A percentile compares a stretch with the other conserved stretches of the same genome.
phyloP scores from a whole-genome alignment of 2,113 vertebrate genomes.

The Pomatostomus ruficeps region DNA sequence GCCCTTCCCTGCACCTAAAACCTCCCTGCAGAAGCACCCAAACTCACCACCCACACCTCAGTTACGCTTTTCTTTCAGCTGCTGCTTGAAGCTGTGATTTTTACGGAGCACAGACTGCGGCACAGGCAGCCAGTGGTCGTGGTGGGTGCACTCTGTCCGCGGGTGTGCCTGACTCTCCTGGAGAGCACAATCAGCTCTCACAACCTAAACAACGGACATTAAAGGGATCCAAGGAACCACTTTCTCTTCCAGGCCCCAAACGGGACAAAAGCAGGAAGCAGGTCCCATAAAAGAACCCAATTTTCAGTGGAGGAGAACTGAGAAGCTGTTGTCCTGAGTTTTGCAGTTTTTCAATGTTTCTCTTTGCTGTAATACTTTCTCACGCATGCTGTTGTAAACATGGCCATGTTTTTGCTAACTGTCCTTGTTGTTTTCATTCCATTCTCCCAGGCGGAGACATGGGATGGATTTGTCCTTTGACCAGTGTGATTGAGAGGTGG shows the following conservation, averaged over 20 bases:
- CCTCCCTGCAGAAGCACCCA: not conserved
- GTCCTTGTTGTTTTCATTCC: no score
- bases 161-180: not conserved
- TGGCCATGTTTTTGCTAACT: no score
- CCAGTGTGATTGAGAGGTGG: no score
- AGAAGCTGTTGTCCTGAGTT: no score
- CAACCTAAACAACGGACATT: not conserved
- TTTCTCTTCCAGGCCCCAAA: not conserved
- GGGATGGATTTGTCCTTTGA: no score
- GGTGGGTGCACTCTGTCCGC: not conserved
- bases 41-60: not conserved
- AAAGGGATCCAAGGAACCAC: not conserved
- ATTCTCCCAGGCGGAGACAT: no score
- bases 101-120: not conserved
- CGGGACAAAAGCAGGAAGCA: not conserved
- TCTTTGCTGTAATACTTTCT: no score
- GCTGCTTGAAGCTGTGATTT: not conserved
- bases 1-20: not conserved
- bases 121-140: not conserved
- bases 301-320: not conserved
- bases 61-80: not conserved
- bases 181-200: not conserved
- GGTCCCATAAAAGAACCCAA: accelerated
- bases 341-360: no score
- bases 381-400: no score